Evolutionary conservation across 2,888 invertebrate species (phyloP).

Genomic region (Dimorphilus gyrociliatus): DNA sequence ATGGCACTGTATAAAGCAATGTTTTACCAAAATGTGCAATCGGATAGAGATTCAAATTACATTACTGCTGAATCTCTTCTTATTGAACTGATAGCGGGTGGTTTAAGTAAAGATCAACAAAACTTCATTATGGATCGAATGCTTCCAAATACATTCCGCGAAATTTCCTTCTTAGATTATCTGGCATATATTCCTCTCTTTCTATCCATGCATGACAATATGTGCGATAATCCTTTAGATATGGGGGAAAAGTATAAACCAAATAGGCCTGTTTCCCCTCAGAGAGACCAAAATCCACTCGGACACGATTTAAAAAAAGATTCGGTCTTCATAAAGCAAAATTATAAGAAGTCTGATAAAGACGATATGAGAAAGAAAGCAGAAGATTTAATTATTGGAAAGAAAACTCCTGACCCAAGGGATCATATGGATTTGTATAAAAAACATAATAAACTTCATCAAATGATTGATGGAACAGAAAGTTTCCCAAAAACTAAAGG

Average conservation of each 20-base stretch:
- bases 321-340: constrained; percentile 15
- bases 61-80: constrained; percentile 29
- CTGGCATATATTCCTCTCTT: constrained; percentile 35
- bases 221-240: constrained; percentile 31
- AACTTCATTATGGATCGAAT: constrained; percentile 31
- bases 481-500: too few species aligned
- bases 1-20: constrained; percentile 31
- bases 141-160: constrained; percentile 24
- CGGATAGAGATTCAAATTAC: constrained; percentile 29
- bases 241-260: too few species aligned
- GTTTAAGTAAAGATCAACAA: constrained; percentile 34
- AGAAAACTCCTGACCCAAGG: constrained; percentile 13
- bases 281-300: constrained; percentile 33
- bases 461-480: too few species aligned
- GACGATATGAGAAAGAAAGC: constrained; percentile 16
- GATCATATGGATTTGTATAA: constrained; percentile 18
- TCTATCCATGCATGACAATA: constrained; percentile 36
- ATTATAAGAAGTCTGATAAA: too few species aligned
- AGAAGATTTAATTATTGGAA: constrained; percentile 20
- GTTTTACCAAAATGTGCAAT: constrained; percentile 30
- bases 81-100: constrained; percentile 35
- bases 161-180: constrained; percentile 35
- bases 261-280: constrained; percentile 12
- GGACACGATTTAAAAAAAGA: constrained; percentile 22
- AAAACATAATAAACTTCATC: constrained; percentile 16